Evolutionary conservation across 1,140 invertebrate species (phyloP).

Genomic region (Drosophila tsacasi): DNA sequence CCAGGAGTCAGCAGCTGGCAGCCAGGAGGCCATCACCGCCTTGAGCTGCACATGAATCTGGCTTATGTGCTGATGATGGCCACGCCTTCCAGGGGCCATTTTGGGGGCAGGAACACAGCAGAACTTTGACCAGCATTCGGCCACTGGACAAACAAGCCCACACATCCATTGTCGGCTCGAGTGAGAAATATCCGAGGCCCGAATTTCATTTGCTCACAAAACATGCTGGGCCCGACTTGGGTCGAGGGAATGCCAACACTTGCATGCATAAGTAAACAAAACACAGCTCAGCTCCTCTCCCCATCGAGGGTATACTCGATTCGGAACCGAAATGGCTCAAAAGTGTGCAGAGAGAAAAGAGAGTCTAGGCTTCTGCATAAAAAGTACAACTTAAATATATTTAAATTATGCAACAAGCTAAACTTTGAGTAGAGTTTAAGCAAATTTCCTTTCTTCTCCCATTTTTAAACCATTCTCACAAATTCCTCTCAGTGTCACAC

Average conservation of each 20-base stretch:
- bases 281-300: no score
- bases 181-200: conserved; percentile 37
- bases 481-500: neutral
- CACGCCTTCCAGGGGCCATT: conserved; percentile 37
- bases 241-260: conserved; percentile 36
- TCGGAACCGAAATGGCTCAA: conserved; percentile 8
- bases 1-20: neutral
- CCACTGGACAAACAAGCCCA: conserved; percentile 32
- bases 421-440: neutral
- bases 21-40: conserved; percentile 14
- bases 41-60: conserved; percentile 41
- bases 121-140: conserved; percentile 38
- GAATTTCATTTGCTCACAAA: conserved; percentile 45
- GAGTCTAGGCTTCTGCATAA: neutral
- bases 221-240: conserved; percentile 37
- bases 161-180: conserved; percentile 26
- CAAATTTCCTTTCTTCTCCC: neutral
- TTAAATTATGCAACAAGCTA: neutral
- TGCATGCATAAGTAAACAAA: conserved; percentile 42
- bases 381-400: neutral
- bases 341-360: neutral
- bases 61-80: conserved; percentile 24
- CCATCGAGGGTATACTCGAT: conserved; percentile 13
- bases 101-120: conserved; percentile 5
- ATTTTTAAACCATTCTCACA: neutral